Conservation (phyloP, 2,797 vertebrate species). For the Hephaestus fuliginosus region DNA sequence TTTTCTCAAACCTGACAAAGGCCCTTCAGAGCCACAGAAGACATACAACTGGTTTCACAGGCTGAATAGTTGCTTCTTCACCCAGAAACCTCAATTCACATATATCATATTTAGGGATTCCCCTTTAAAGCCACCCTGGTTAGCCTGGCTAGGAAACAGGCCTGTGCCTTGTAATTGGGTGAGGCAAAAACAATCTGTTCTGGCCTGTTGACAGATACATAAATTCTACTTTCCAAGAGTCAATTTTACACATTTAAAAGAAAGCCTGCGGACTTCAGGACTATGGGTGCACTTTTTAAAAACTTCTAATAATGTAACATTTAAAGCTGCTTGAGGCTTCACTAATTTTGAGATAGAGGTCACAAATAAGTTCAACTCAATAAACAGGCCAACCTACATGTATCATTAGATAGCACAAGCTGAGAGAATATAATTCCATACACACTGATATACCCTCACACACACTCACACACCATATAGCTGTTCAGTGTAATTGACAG, state of each 20-base stretch:
- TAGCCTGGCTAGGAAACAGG: too few species aligned
- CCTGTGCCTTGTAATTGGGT: not conserved
- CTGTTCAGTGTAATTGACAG: not conserved
- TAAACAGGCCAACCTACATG: not conserved
- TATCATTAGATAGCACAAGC: not conserved
- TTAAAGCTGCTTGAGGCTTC: not conserved
- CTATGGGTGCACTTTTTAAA: not conserved
- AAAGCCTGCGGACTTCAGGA: not conserved
- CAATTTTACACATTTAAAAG: not conserved
- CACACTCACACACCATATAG: constrained; percentile 1
- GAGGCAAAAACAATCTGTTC: not conserved
- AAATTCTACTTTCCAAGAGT: not conserved
- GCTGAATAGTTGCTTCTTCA: too few species aligned
- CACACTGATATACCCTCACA: not conserved
- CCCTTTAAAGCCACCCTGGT: too few species aligned
- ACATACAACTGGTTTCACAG: too few species aligned
- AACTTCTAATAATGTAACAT: not conserved
- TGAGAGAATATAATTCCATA: not conserved
- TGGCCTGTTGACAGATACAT: not conserved
- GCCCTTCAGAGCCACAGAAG: too few species aligned
- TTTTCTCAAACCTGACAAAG: too few species aligned
- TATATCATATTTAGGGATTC: too few species aligned
- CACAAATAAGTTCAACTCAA: not conserved
- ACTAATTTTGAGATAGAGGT: not conserved
- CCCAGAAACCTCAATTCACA: too few species aligned